Evolutionary conservation across 1,140 invertebrate genomes (phyloP).

Genomic region (Diplogasteroides magnus): DNA sequence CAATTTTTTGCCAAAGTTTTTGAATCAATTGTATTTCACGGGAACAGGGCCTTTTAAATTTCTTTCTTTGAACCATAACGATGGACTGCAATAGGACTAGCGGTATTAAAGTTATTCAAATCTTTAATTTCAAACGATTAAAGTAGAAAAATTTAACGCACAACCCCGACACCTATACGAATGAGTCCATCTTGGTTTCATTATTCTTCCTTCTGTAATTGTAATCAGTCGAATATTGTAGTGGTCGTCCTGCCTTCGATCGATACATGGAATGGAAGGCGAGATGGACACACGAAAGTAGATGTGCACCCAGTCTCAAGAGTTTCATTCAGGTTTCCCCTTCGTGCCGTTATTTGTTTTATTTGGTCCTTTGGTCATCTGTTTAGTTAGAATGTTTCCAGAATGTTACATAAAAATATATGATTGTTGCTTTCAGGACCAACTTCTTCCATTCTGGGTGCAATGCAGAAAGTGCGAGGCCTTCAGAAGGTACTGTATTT

Average conservation of each 20-base stretch:
- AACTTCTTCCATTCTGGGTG: conserved; percentile 57
- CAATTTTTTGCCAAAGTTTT: too few relatives aligned
- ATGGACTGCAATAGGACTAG: too few relatives aligned
- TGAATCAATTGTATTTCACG: too few relatives aligned
- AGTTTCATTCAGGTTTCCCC: conserved; percentile 40
- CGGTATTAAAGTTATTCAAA: too few relatives aligned
- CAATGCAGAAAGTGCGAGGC: conserved; percentile 56
- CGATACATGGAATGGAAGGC: conserved; percentile 41
- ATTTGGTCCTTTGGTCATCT: not conserved
- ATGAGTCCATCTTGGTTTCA: too few relatives aligned
- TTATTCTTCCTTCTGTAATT: conserved; percentile 13
- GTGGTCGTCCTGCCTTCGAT: conserved; percentile 31
- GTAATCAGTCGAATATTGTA: conserved; percentile 19
- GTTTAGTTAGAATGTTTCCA: too few relatives aligned
- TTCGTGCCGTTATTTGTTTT: not conserved
- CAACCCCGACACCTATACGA: too few relatives aligned
- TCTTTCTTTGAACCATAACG: too few relatives aligned
- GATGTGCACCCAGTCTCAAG: conserved; percentile 40
- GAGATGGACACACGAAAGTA: conserved; percentile 35
- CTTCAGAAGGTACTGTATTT: conserved; percentile 56
- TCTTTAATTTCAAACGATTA: too few relatives aligned
- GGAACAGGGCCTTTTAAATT: too few relatives aligned
- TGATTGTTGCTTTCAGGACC: conserved; percentile 39
- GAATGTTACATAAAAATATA: not conserved
- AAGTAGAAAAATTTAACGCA: too few relatives aligned